Evolutionary conservation across 2,888 invertebrate genomes (phyloP).

Genomic region (Hofmannophila pseudospretella): DNA sequence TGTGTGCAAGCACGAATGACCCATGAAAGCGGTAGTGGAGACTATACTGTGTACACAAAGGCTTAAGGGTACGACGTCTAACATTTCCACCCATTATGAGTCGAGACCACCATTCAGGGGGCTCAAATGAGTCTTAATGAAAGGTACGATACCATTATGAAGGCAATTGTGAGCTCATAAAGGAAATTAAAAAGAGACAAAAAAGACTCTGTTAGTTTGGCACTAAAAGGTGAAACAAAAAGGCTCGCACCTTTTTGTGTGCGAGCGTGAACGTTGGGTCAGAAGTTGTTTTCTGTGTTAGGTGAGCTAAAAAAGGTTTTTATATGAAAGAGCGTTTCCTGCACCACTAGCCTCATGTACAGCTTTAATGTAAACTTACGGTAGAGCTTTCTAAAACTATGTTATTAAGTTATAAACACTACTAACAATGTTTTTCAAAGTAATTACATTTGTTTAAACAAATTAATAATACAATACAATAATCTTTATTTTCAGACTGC

Average conservation of each 20-base stretch:
- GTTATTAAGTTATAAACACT: too few relatives aligned
- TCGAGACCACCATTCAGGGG: constrained; percentile 58
- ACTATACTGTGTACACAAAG: constrained; percentile 43
- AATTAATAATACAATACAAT: too few relatives aligned
- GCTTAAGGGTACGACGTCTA: constrained; percentile 56
- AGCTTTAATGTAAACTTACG: too few relatives aligned
- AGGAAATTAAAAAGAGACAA: constrained; percentile 70
- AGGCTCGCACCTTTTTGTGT: too few relatives aligned
- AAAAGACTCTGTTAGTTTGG: constrained; percentile 34
- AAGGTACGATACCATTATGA: constrained; percentile 70
- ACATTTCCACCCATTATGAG: constrained; percentile 60
- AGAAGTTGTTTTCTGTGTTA: neutral
- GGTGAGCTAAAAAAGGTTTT: neutral
- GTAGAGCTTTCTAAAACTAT: too few relatives aligned
- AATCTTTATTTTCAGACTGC: too few relatives aligned
- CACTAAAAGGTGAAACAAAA: constrained; percentile 24
- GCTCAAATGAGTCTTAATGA: constrained; percentile 69
- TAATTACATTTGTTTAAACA: too few relatives aligned
- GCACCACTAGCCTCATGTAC: too few relatives aligned
- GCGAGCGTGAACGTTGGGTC: neutral
- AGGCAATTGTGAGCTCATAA: constrained; percentile 69
- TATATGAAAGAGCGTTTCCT: too few relatives aligned
- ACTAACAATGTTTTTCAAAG: too few relatives aligned
- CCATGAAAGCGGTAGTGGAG: constrained; percentile 50
- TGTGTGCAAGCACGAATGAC: constrained; percentile 44